Evolutionary conservation across 1,140 invertebrate species (phyloP).

Genomic region (Gryon sp.): DNA sequence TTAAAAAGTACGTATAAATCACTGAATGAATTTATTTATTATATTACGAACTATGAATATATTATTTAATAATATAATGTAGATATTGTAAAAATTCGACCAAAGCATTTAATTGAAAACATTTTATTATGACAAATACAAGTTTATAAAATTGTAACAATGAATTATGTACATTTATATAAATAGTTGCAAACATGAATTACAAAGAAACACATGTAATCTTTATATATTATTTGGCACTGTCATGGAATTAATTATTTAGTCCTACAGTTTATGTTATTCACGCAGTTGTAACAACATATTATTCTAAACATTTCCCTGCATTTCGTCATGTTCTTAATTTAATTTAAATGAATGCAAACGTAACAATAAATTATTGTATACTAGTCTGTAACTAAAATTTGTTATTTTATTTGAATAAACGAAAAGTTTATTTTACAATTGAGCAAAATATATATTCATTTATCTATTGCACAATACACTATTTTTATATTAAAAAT

Average conservation of each 20-base stretch:
- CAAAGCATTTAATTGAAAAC: constrained; percentile 23
- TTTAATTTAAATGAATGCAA: not conserved
- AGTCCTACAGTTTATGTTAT: constrained; percentile 5
- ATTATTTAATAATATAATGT: no score
- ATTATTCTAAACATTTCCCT: constrained; percentile 15
- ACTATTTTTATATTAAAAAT: no score
- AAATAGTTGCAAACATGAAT: constrained; percentile 45
- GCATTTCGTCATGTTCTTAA: not conserved
- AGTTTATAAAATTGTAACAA: constrained; percentile 49
- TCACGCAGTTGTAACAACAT: constrained; percentile 1
- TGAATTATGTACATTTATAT: constrained; percentile 52
- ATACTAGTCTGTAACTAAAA: not conserved
- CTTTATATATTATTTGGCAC: constrained; percentile 50
- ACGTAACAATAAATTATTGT: not conserved
- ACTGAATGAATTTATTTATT: no score
- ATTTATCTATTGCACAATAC: no score
- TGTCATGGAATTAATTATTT: constrained; percentile 39
- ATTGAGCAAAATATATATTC: no score
- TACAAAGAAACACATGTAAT: constrained; percentile 14
- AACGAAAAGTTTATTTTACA: no score
- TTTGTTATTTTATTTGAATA: no score
- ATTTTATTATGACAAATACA: constrained; percentile 49
- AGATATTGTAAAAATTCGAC: no score
- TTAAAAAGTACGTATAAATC: no score
- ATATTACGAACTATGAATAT: no score